Evolutionary conservation across 2,888 invertebrate species (phyloP).

Genomic region (Nymphalis c-album): DNA sequence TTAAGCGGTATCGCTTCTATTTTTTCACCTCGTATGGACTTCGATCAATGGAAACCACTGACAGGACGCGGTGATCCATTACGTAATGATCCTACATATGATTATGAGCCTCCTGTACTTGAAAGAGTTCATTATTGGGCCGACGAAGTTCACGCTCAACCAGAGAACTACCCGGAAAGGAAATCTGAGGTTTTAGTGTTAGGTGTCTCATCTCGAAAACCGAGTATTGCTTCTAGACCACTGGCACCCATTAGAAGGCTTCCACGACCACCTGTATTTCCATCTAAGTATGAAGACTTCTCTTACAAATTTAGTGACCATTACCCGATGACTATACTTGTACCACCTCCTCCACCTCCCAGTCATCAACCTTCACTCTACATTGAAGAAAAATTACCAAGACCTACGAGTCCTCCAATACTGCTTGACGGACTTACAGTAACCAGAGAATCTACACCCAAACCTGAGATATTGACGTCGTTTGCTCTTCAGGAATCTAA

Average conservation of each 20-base stretch:
- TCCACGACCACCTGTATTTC: constrained; percentile 50
- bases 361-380: constrained; percentile 65
- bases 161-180: constrained; percentile 77
- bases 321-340: constrained; percentile 84
- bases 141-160: constrained; percentile 83
- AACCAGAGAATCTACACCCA: constrained; percentile 52
- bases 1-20: constrained; percentile 62
- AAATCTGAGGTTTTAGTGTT: constrained; percentile 86
- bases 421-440: constrained; percentile 47
- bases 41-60: constrained; percentile 90
- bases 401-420: constrained; percentile 47
- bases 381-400: constrained; percentile 53
- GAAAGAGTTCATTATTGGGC: constrained; percentile 91
- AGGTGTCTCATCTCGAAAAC: constrained; percentile 86
- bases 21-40: constrained; percentile 89
- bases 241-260: constrained; percentile 52
- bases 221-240: constrained; percentile 79
- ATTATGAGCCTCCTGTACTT: constrained; percentile 90
- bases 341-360: constrained; percentile 84
- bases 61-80: constrained; percentile 90
- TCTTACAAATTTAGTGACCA: constrained; percentile 77
- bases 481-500: constrained; percentile 83
- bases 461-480: constrained; percentile 55
- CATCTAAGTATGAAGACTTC: constrained; percentile 75
- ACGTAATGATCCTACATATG: constrained; percentile 92